Evolutionary conservation across 2,113 vertebrate genomes (phyloP).

Genomic region (Phalacrocorax carbo): DNA sequence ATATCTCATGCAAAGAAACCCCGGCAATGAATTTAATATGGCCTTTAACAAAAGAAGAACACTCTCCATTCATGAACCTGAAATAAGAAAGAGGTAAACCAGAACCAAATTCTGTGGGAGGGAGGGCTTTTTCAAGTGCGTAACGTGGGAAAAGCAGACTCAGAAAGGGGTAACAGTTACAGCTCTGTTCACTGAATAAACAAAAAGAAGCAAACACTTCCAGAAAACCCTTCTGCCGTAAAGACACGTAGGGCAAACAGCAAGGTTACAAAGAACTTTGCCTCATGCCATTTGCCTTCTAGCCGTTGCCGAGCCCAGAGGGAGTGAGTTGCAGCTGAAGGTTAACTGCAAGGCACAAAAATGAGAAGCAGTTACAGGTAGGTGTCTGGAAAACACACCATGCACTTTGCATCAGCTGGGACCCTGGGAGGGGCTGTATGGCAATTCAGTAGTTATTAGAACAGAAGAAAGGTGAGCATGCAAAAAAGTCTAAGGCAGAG

Average conservation of each 20-base stretch:
- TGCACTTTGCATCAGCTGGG: neutral
- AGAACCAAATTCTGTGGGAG: neutral
- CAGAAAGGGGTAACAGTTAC: neutral
- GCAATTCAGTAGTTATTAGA: neutral
- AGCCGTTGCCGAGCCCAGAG: neutral
- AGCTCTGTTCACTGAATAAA: neutral
- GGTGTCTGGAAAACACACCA: neutral
- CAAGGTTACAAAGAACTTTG: neutral
- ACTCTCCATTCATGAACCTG: neutral
- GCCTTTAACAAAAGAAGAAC: neutral
- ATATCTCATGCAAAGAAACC: neutral
- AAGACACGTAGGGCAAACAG: neutral
- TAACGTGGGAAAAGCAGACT: neutral
- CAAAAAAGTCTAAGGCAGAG: neutral
- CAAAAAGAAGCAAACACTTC: neutral
- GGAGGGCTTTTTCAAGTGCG: neutral
- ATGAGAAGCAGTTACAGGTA: neutral
- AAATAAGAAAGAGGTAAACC: neutral
- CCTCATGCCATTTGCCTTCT: neutral
- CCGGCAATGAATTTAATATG: neutral
- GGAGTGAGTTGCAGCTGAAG: neutral
- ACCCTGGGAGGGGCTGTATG: neutral
- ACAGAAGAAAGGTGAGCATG: neutral
- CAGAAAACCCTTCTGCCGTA: neutral
- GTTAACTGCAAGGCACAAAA: neutral